phyloP scores from a whole-genome alignment of 1,140 invertebrate species.

The Thaumetopoea pityocampa region DNA sequence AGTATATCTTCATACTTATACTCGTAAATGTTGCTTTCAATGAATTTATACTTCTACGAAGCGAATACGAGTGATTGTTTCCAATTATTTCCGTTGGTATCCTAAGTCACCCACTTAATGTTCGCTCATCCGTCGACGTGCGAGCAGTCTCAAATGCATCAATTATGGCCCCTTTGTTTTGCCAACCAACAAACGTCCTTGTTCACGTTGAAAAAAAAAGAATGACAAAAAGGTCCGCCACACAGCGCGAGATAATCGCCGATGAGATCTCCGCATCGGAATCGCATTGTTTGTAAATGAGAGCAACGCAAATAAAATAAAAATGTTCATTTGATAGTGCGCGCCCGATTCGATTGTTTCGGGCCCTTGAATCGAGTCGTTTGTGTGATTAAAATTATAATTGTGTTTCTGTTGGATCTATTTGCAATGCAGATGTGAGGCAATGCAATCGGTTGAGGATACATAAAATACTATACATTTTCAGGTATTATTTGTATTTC shows the following conservation, averaged over 20 bases:
- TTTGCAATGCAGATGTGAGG: too few relatives aligned
- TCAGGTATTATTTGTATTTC: too few relatives aligned
- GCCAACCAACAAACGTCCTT: constrained; percentile 19
- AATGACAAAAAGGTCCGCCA: constrained; percentile 20
- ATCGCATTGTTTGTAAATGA: constrained; percentile 47
- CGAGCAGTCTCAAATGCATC: constrained; percentile 8
- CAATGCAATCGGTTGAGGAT: too few relatives aligned
- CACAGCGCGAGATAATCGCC: constrained; percentile 32
- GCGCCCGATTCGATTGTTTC: constrained; percentile 26
- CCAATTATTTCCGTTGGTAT: too few relatives aligned
- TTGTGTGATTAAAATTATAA: constrained; percentile 11
- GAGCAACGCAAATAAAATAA: constrained; percentile 33
- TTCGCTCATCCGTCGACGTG: neutral
- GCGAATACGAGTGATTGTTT: too few relatives aligned
- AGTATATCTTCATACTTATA: too few relatives aligned
- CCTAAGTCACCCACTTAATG: too few relatives aligned
- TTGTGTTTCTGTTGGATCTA: constrained; percentile 6
- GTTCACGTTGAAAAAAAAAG: constrained; percentile 20
- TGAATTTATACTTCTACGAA: too few relatives aligned
- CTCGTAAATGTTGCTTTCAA: too few relatives aligned
- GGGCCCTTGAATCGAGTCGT: constrained; percentile 20
- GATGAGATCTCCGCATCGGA: constrained; percentile 33
- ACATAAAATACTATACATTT: too few relatives aligned
- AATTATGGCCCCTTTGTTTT: constrained; percentile 29
- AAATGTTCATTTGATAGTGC: constrained; percentile 26